These are phyloP conservation scores for Dendropsophus ebraccatus DNA, from an alignment of 2,113 vertebrate genomes.

Conservation along the genomic window DNA sequence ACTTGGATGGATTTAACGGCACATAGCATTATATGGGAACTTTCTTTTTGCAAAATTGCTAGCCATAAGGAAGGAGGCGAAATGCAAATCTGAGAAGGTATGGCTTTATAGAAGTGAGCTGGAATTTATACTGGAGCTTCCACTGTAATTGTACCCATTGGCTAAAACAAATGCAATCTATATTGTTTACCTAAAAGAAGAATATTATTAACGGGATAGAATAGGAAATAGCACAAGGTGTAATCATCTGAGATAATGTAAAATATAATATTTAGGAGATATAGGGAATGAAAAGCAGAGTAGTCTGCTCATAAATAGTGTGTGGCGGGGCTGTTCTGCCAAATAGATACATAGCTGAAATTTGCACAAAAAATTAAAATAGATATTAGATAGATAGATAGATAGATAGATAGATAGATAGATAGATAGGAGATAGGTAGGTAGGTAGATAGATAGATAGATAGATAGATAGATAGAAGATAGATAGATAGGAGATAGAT, in stretches of 20 bases:
- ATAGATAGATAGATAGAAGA: no score
- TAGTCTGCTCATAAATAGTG: background rate
- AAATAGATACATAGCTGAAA: background rate
- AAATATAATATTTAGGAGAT: background rate
- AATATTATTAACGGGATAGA: background rate
- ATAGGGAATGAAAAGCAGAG: background rate
- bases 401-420: conserved; percentile 5
- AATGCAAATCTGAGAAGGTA: background rate
- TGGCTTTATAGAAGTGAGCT: background rate
- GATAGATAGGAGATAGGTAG: background rate
- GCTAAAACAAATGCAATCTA: background rate
- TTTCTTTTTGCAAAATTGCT: background rate
- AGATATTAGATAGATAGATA: conserved; percentile 5
- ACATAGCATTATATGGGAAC: background rate
- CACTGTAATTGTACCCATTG: background rate
- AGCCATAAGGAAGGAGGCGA: background rate
- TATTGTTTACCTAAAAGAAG: background rate
- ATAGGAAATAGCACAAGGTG: background rate
- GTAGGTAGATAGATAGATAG: no score
- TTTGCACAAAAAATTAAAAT: background rate
- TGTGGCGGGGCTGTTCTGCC: background rate
- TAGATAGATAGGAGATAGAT: no score
- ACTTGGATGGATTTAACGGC: conserved; percentile 5
- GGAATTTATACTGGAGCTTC: background rate
- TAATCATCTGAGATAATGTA: background rate